Evolutionary conservation across 2,113 vertebrate genomes (phyloP), one percentile per base, ranked within the genome.

Genomic region (Candoia aspera): DNA sequence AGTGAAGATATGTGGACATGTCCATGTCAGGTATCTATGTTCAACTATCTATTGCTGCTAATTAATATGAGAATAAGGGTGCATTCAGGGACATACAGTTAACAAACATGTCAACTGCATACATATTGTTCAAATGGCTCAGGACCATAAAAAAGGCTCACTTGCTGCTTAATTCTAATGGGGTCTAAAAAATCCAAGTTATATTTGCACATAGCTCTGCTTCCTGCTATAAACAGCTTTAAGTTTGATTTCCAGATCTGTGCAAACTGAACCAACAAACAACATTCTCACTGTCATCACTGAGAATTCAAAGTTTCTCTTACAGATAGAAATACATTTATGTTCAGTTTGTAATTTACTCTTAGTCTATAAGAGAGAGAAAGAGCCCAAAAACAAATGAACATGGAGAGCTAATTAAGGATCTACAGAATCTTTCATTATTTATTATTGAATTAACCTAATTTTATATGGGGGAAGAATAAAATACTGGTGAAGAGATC

Each of bases 111-210:
- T 94, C 87, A 60, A 0, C 57, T 8, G 42, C 83, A 91, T 3
- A 88, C 29, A 68, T 46, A 57, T 3, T 0, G 2, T 60, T 49
- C 89, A 60, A 37, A 13, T 12, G 29, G 57, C 19, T 79, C 24
- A 23, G 29, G 26, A 10, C 12, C 57, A 93, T 2, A 6, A 2
- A 88, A 91, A 92, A 90, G 1, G 19, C 89, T 94, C 49, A 95
- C 57, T 92, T 73, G 79, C 91, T 90, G 87, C 93, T 94, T 94
- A 96, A 96, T 93, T 54, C 85, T 84, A 94, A 95, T 93, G 58
- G 86, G 91, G 15, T 83, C 19, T 85, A n/a, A 84, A 93, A 84
- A 89, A 91, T 19, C 15, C 86, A 84, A 21, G 19, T 87, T 46
- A 46, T 46, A 46, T 87, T 91, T 49, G 54, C 8, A 92, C 88